Evolutionary conservation across 2,113 vertebrate species (phyloP).

Genomic region (Hucho hucho): DNA sequence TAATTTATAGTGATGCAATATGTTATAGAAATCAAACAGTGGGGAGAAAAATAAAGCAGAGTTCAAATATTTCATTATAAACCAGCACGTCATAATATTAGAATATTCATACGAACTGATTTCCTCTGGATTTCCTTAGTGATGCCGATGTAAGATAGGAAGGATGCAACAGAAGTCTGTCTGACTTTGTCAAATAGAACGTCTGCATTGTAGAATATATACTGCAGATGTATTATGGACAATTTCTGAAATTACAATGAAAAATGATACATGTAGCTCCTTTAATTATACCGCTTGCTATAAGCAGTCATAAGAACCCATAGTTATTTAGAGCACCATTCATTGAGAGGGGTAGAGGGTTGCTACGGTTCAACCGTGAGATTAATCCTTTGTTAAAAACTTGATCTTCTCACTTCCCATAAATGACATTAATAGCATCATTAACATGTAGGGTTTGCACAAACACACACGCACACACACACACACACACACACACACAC

Average conservation of each 20-base stretch:
- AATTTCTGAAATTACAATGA: too few species aligned
- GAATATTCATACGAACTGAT: constrained; percentile 68
- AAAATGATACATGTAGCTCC: too few species aligned
- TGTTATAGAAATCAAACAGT: constrained; percentile 75
- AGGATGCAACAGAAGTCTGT: too few species aligned
- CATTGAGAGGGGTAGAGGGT: not conserved
- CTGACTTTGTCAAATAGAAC: too few species aligned
- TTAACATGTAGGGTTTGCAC: not conserved
- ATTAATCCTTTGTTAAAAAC: not conserved
- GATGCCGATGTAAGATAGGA: too few species aligned
- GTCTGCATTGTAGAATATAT: too few species aligned
- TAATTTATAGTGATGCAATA: constrained; percentile 75
- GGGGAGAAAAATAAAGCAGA: constrained; percentile 68
- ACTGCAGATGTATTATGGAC: too few species aligned
- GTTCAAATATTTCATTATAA: constrained; percentile 62
- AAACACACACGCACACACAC: too few species aligned
- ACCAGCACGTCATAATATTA: constrained; percentile 54
- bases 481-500: too few species aligned
- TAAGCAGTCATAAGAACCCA: too few species aligned
- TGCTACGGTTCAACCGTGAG: not conserved
- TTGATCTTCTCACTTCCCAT: not conserved
- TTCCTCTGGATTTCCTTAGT: constrained; percentile 48
- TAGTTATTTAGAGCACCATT: too few species aligned
- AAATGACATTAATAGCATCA: not conserved
- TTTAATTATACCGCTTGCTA: too few species aligned